phyloP scores from a whole-genome alignment of 2,797 vertebrate genomes.

The Gallinago nigripennis region DNA sequence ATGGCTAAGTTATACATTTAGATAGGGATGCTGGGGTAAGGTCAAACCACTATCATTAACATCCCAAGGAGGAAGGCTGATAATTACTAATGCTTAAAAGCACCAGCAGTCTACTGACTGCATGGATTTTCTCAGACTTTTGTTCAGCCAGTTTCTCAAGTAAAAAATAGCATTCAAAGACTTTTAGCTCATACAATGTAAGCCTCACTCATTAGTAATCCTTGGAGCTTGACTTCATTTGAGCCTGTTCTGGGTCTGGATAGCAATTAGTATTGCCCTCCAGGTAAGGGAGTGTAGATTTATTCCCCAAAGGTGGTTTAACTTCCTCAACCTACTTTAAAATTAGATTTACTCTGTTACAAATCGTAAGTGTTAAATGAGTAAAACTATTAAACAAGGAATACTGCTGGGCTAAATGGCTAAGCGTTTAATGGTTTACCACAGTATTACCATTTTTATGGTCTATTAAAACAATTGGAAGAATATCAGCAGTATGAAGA shows the following conservation, averaged over 20 bases:
- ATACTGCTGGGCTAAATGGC: constrained; percentile 78
- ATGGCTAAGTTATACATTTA: constrained; percentile 52
- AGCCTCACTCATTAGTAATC: constrained; percentile 64
- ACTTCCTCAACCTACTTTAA: constrained; percentile 74
- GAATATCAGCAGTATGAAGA: constrained; percentile 71
- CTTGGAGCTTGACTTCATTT: constrained; percentile 69
- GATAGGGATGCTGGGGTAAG: constrained; percentile 56
- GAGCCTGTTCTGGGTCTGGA: constrained; percentile 51
- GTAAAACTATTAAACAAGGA: constrained; percentile 77
- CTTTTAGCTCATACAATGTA: constrained; percentile 56
- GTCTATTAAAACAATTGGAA: constrained; percentile 77
- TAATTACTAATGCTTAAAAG: constrained; percentile 49
- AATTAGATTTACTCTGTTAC: constrained; percentile 78
- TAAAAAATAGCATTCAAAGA: constrained; percentile 51
- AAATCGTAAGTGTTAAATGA: constrained; percentile 77
- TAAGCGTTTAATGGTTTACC: constrained; percentile 74
- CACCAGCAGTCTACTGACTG: not conserved
- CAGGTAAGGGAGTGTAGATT: constrained; percentile 54
- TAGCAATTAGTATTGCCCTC: constrained; percentile 67
- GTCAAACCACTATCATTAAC: constrained; percentile 68
- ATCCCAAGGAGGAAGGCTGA: constrained; percentile 52
- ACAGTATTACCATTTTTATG: constrained; percentile 77
- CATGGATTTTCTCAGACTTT: constrained; percentile 13
- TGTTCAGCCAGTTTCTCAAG: constrained; percentile 31
- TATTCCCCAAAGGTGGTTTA: constrained; percentile 63